Base-by-base conservation (phyloP, 2,113 vertebrate genomes). In the Thunnus maccoyii region DNA sequence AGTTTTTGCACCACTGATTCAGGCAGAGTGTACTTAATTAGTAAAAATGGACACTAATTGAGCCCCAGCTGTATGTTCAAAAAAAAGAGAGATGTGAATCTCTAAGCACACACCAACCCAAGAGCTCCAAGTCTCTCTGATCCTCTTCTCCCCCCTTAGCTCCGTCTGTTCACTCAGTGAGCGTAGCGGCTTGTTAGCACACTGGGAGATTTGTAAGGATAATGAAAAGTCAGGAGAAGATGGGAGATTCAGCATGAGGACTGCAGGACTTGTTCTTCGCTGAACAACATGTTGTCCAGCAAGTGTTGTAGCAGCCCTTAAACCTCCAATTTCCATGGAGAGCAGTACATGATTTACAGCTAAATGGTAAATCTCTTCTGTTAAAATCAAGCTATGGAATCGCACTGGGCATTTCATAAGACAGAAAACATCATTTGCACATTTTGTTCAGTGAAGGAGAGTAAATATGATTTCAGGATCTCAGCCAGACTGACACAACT, bases 21-120 rank as follows among this genome's bases (percentile, higher is more conserved):
- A 84, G 83, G 86, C 90, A 63, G 85, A 90, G 72, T 93, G 80
- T 91, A 83, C 88, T 93, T 93, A 91, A 93, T 93, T 94, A 92
- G 89, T 84, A 82, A 92, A 93, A 93, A 91, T 89, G 91, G 92
- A 89, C 93, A 90, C 91, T 93, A 93, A 94, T 93, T 94, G 93
- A 92, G 92, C 93, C 92, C 91, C 91, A 90, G 92, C 90, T 94
- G 92, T 90, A 93, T 71, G 82, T 75, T 16, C 2, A 13, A 12
- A 36, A 17, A 52, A 56, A 69, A 86, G 82, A 77, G 80, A 84
- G 73, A 89, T 81, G 83, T 70, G 83, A 89, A 83, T 93, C 90
- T 91, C 88, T 75, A 41, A 81, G 82, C 88, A 85, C 87, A 81
- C 87, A 91, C 72, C 85, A 89, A 87, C 91, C 93, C 90, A 86